Conservation (phyloP, 1,140 invertebrate species). For the Caenorhabditis remanei region DNA sequence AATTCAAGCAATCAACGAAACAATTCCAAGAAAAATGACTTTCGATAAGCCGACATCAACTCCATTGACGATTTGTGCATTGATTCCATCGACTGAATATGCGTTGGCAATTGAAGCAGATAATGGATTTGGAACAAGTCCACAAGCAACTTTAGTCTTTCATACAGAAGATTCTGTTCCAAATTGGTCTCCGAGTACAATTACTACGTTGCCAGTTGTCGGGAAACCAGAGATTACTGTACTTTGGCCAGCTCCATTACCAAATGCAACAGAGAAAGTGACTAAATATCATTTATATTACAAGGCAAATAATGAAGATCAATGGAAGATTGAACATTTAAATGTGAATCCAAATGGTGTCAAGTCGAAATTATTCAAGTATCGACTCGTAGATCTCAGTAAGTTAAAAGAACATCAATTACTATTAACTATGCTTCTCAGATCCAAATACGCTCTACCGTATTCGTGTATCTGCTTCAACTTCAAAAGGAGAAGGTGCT, state of each 20-base stretch:
- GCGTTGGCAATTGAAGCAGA: conserved; percentile 73
- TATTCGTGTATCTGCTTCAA: conserved; percentile 71
- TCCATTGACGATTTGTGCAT: conserved; percentile 56
- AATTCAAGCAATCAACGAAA: conserved; percentile 42
- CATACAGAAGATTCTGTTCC: conserved; percentile 66
- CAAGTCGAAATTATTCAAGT: conserved; percentile 53
- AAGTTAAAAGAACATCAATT: background rate
- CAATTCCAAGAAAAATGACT: conserved; percentile 33
- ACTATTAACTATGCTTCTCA: background rate
- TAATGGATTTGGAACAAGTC: conserved; percentile 76
- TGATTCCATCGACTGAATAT: conserved; percentile 48
- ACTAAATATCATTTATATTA: conserved; percentile 45
- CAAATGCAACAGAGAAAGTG: conserved; percentile 48
- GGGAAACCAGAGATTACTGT: conserved; percentile 29
- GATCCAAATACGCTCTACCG: conserved; percentile 70
- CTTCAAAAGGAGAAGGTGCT: conserved; percentile 73
- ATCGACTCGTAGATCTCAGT: conserved; percentile 43
- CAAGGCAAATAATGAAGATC: conserved; percentile 37
- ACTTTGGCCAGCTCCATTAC: conserved; percentile 11
- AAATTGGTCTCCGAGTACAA: conserved; percentile 45
- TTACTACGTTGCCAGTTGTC: conserved; percentile 2
- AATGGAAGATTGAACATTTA: conserved; percentile 60
- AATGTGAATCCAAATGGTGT: conserved; percentile 67
- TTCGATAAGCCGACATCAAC: conserved; percentile 41
- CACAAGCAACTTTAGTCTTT: conserved; percentile 67